Conservation (phyloP, 2,113 vertebrate genomes). For the Kryptolebias marmoratus region DNA sequence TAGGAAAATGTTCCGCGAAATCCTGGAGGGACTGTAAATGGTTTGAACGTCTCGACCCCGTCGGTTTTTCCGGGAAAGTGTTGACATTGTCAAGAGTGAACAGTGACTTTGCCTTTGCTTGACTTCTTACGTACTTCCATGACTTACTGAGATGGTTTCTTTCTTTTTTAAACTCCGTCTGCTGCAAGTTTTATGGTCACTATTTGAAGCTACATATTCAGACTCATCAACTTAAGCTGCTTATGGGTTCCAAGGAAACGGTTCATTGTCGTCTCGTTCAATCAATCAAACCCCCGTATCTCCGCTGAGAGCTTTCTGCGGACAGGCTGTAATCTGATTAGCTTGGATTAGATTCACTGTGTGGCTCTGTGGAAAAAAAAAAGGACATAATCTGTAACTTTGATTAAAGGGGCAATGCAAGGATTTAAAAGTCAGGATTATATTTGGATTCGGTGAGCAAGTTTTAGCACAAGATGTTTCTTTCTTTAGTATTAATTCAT, state of each 20-base stretch:
- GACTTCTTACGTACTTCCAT: conserved; percentile 29
- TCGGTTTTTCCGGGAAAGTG: conserved; percentile 2
- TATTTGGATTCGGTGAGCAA: not conserved
- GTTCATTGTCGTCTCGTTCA: conserved; percentile 48
- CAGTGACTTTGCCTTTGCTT: conserved; percentile 36
- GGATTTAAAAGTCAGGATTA: conserved; percentile 23
- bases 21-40: too few relatives aligned
- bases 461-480: conserved; percentile 1
- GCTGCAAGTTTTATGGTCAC: conserved; percentile 24
- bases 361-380: conserved; percentile 28
- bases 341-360: conserved; percentile 51
- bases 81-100: conserved; percentile 38
- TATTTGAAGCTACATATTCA: conserved; percentile 34
- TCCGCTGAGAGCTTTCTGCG: conserved; percentile 22
- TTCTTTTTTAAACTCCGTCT: not conserved
- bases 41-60: too few relatives aligned
- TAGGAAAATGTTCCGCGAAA: too few relatives aligned
- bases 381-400: conserved; percentile 46
- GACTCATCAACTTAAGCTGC: conserved; percentile 62
- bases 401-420: conserved; percentile 41
- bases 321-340: conserved; percentile 70
- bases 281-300: conserved; percentile 59
- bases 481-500: not conserved
- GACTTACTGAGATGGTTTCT: conserved; percentile 24
- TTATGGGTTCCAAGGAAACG: conserved; percentile 51